These are phyloP conservation scores for Callaeas wilsoni DNA, from an alignment of 2,113 vertebrate species.

Conservation along the genomic window DNA sequence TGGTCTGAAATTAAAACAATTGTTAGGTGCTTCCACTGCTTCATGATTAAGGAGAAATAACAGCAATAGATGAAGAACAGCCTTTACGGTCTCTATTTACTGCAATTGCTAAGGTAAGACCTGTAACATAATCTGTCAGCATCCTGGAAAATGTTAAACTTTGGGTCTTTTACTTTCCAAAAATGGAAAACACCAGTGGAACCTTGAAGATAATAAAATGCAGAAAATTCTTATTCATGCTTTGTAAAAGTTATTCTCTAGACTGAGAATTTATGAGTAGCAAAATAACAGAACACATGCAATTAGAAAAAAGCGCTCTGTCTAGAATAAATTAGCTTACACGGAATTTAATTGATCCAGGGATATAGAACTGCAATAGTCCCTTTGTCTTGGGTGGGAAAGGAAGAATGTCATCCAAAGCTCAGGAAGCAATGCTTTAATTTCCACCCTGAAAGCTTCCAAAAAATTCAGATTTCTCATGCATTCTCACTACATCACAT, in stretches of 20 bases:
- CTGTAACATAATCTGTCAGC: neutral
- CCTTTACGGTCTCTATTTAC: neutral
- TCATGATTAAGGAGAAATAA: neutral
- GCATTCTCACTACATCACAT: neutral
- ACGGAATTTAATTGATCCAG: neutral
- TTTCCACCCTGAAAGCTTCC: neutral
- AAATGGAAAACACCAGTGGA: neutral
- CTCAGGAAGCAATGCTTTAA: neutral
- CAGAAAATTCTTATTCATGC: conserved; percentile 2
- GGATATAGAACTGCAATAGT: neutral
- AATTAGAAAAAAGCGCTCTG: neutral
- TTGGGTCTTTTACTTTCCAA: neutral
- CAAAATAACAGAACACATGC: neutral
- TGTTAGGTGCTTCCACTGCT: neutral
- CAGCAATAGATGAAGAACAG: neutral
- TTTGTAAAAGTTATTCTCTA: conserved; percentile 7
- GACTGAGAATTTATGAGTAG: neutral
- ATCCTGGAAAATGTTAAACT: neutral
- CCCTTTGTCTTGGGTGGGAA: neutral
- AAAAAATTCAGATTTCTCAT: neutral
- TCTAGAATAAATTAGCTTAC: conserved; percentile 8
- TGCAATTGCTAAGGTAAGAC: neutral
- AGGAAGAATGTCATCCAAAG: neutral
- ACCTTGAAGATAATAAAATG: neutral
- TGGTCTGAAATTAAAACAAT: neutral